Evolutionary conservation across 2,113 vertebrate species (phyloP).

Genomic region (Oceanites oceanicus): DNA sequence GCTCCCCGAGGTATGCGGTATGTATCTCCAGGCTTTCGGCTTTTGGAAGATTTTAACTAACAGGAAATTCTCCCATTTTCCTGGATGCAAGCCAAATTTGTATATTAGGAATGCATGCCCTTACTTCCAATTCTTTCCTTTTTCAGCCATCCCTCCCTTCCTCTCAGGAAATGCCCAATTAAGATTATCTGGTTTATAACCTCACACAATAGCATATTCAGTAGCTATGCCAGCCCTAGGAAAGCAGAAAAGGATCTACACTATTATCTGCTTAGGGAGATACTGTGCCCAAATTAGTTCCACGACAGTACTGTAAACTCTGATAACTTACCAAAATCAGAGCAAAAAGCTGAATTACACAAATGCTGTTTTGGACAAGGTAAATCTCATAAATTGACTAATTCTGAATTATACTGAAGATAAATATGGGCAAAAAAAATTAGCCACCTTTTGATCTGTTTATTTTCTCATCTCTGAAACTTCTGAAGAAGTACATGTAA

Average conservation of each 20-base stretch:
- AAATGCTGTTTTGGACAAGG: not conserved
- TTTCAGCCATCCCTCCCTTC: slow-evolving; percentile 18
- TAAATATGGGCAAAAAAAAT: not conserved
- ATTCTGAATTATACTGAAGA: not conserved
- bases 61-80: slow-evolving; percentile 48
- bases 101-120: slow-evolving; percentile 13
- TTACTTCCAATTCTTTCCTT: slow-evolving; percentile 26
- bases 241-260: slow-evolving; percentile 25
- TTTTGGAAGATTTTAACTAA: slow-evolving; percentile 22
- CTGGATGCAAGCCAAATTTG: slow-evolving; percentile 12
- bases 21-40: not conserved
- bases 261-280: not conserved
- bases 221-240: not conserved
- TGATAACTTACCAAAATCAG: not conserved
- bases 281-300: not conserved
- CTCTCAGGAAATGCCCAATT: slow-evolving; percentile 58
- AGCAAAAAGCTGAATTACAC: not conserved
- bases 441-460: not conserved
- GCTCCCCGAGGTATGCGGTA: not conserved
- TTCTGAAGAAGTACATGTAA: not conserved
- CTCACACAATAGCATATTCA: slow-evolving; percentile 54
- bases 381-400: not conserved
- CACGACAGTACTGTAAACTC: not conserved
- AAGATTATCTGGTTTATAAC: slow-evolving; percentile 53
- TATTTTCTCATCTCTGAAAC: not conserved